Evolutionary conservation across 2,113 vertebrate species (phyloP).

Genomic region (Verasper variegatus): DNA sequence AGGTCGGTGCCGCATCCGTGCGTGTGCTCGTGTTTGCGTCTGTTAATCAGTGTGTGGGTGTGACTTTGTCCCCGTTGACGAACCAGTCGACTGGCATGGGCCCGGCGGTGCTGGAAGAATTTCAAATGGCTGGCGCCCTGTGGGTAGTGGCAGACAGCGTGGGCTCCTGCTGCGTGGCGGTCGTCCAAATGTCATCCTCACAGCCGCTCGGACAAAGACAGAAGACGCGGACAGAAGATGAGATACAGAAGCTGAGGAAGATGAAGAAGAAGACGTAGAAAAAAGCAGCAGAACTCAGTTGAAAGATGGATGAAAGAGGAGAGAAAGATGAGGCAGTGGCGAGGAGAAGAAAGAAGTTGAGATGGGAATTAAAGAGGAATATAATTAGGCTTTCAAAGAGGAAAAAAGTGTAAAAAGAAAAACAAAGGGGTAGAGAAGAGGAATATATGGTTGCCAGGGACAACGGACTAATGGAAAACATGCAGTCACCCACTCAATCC

Average conservation of each 20-base stretch:
- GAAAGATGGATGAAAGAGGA: neutral
- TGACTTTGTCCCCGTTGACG: slow-evolving; percentile 9
- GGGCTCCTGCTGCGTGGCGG: slow-evolving; percentile 19
- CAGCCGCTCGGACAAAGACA: slow-evolving; percentile 29
- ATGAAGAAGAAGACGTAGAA: neutral
- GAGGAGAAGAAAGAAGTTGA: slow-evolving; percentile 14
- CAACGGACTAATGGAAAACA: slow-evolving; percentile 46
- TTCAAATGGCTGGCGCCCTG: neutral
- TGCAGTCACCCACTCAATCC: neutral
- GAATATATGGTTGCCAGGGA: slow-evolving; percentile 47
- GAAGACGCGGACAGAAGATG: neutral
- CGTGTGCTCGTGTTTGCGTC: neutral
- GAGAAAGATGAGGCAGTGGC: neutral
- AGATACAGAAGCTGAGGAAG: neutral
- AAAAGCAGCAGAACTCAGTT: neutral
- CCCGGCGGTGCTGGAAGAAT: slow-evolving; percentile 12
- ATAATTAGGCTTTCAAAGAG: slow-evolving; percentile 5
- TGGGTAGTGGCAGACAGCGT: slow-evolving; percentile 20
- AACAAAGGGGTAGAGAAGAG: neutral
- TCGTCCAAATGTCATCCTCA: slow-evolving; percentile 42
- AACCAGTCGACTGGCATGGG: neutral
- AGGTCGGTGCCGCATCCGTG: neutral
- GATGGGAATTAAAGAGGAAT: slow-evolving; percentile 20
- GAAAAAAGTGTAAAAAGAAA: neutral
- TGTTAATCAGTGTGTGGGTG: slow-evolving; percentile 5